Evolutionary conservation across 2,113 vertebrate genomes (phyloP).

Genomic region (Austrofundulus limnaeus): DNA sequence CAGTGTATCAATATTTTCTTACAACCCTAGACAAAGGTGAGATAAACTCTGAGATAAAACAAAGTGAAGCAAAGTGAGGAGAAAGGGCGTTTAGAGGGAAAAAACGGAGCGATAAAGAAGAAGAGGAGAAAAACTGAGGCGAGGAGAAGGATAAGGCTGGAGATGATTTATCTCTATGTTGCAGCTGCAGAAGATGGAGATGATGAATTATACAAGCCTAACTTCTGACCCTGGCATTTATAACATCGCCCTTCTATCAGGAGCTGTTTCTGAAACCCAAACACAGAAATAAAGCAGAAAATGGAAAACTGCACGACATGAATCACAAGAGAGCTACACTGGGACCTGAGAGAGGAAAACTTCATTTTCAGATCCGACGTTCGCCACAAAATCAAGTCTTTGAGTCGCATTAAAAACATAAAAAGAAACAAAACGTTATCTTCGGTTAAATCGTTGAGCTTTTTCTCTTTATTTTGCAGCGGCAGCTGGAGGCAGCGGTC

Average conservation of each 20-base stretch:
- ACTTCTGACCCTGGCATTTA: slow-evolving; percentile 50
- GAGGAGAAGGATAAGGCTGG: slow-evolving; percentile 27
- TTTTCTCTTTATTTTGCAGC: not conserved
- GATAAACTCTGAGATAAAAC: slow-evolving; percentile 28
- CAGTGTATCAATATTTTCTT: no score
- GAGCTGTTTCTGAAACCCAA: slow-evolving; percentile 1
- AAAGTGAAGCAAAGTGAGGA: slow-evolving; percentile 32
- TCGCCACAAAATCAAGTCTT: slow-evolving; percentile 7
- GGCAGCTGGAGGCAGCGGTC: slow-evolving; percentile 18
- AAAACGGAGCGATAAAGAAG: slow-evolving; percentile 34
- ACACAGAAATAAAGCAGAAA: slow-evolving; percentile 22
- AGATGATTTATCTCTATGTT: slow-evolving; percentile 40
- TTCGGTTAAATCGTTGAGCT: slow-evolving; percentile 5
- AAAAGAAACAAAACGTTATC: slow-evolving; percentile 9
- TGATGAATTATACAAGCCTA: slow-evolving; percentile 54
- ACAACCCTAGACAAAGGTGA: not conserved
- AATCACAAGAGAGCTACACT: slow-evolving; percentile 13
- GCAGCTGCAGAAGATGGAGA: slow-evolving; percentile 20
- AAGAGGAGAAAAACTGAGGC: slow-evolving; percentile 12
- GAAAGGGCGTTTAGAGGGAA: slow-evolving; percentile 32
- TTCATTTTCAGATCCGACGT: not conserved
- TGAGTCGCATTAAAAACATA: slow-evolving; percentile 8
- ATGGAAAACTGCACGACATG: slow-evolving; percentile 21
- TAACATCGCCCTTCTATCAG: slow-evolving; percentile 27
- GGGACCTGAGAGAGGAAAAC: slow-evolving; percentile 8